Conservation (phyloP, 2,113 vertebrate species). For the Gasterosteus nipponicus region DNA sequence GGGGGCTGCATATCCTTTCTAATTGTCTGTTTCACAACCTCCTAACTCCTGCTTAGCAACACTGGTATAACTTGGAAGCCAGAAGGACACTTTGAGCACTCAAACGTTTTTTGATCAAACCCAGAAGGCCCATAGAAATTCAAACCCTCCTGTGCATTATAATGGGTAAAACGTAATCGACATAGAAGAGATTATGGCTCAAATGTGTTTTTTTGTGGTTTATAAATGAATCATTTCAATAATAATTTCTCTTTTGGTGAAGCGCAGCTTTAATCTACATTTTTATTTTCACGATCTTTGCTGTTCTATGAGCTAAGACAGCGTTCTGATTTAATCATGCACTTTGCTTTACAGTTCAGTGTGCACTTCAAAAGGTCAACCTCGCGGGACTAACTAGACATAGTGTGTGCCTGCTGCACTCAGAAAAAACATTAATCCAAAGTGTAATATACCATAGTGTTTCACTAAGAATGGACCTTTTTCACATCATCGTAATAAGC, state of each 20-base stretch:
- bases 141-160: constrained; percentile 45
- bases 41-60: constrained; percentile 17
- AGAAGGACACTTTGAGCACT: constrained; percentile 24
- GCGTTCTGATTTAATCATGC: constrained; percentile 73
- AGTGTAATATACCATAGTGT: constrained; percentile 6
- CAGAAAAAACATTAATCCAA: constrained; percentile 34
- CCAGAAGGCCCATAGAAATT: constrained; percentile 57
- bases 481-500: not conserved
- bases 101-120: constrained; percentile 59
- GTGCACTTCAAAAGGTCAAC: constrained; percentile 73
- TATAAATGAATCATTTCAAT: constrained; percentile 58
- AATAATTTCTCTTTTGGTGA: constrained; percentile 31
- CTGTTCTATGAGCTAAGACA: constrained; percentile 64
- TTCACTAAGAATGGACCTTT: not conserved
- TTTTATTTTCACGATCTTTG: constrained; percentile 44
- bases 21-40: constrained; percentile 20
- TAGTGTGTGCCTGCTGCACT: constrained; percentile 50
- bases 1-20: constrained; percentile 34
- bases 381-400: constrained; percentile 53
- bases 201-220: constrained; percentile 33
- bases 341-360: constrained; percentile 68
- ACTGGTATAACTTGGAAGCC: constrained; percentile 26
- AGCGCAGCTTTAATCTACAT: constrained; percentile 27
- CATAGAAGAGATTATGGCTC: not conserved
- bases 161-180: constrained; percentile 31